Evolutionary conservation across 2,797 vertebrate genomes (phyloP).

Genomic region (Lateolabrax maculatus): DNA sequence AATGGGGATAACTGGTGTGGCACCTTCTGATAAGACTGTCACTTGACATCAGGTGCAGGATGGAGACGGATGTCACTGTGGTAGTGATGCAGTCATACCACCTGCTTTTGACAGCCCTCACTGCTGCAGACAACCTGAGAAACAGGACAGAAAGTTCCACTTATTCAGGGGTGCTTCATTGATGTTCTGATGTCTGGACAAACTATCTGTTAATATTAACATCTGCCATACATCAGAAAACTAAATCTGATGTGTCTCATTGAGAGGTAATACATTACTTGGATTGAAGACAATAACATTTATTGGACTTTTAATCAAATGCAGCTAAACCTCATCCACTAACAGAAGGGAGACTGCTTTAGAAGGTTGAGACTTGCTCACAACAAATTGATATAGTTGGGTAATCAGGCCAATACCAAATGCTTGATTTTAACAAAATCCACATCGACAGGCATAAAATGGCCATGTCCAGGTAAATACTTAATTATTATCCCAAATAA

Average conservation of each 20-base stretch:
- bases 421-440: neutral
- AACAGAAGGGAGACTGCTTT: neutral
- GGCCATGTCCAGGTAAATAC: neutral
- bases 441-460: neutral
- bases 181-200: neutral
- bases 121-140: conserved; percentile 8
- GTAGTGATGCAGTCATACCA: neutral
- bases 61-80: neutral
- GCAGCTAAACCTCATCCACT: neutral
- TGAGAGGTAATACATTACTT: neutral
- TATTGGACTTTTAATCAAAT: neutral
- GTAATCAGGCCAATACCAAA: neutral
- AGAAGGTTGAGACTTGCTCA: neutral
- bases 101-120: conserved; percentile 29
- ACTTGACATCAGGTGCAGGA: neutral
- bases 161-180: neutral
- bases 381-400: neutral
- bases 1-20: neutral
- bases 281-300: neutral
- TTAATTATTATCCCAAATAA: neutral
- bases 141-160: neutral
- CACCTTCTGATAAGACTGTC: neutral
- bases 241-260: neutral
- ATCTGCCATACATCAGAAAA: neutral
- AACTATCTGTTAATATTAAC: neutral